Base-by-base conservation (phyloP, 2,888 invertebrate species). In the Automeris io region DNA sequence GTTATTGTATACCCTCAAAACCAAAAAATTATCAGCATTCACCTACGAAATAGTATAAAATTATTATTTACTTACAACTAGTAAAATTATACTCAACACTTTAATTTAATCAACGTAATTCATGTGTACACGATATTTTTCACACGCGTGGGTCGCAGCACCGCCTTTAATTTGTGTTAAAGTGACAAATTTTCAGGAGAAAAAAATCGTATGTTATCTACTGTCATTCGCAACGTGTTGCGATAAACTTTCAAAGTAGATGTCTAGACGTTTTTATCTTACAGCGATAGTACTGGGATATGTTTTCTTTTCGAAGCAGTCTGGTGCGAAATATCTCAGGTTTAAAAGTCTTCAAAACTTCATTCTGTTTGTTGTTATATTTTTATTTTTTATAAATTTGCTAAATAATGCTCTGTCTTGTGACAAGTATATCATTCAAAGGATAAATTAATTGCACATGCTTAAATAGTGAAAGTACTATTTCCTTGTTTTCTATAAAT, bases 241-340 rank as follows among this genome's bases (percentile, higher is more conserved):
- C 39, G 42, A 42, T 38, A 39, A 39, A 35, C 38, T 33, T 35
- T 40, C 36, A 44, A 43, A 47, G 43, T 67, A 69, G 43, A 47
- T 45, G 65, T 64, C 63, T 70, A 68, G 65, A 69, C 62, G 39
- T 48, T 51, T 52, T 63, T 67, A 69, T 70, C 62, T 61, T 46
- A 39, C 29, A 42, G 39, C 26, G 36, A 45, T 37, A 42, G 37
- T 37, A 46, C 39, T 44, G 44, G 45, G 49, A 54, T 50, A 43
- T 61, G 59, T 59, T 54, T 46, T 43, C 48, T 46, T 39, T 13
- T 11, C 25, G 36, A 18, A 18, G 34, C 23, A 32, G 19, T 23
- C 4, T 16, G 23, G 32, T 33, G 38, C 35, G 35, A 38, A 33
- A 41, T 35, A 24, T 32, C 24, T 35, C 35, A 35, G 13, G 23